These are phyloP conservation scores for Oncopodura yosiiana DNA, from an alignment of 1,140 invertebrate genomes.

Conservation along the genomic window DNA sequence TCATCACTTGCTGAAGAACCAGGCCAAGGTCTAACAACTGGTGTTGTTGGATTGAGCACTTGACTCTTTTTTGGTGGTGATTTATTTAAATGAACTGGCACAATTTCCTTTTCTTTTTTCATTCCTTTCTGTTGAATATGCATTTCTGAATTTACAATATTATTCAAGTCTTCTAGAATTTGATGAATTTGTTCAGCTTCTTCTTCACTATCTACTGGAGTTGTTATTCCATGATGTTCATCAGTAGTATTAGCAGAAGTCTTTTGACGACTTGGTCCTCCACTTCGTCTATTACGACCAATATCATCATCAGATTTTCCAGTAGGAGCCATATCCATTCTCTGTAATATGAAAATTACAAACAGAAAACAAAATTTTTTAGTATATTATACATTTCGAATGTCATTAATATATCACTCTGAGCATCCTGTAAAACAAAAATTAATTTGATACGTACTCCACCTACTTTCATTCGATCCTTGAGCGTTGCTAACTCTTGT, in stretches of 20 bases:
- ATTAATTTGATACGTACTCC: no score
- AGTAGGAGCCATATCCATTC: constrained; percentile 30
- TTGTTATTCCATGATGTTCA: constrained; percentile 25
- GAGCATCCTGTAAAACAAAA: no score
- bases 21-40: constrained; percentile 25
- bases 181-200: constrained; percentile 35
- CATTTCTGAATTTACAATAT: constrained; percentile 33
- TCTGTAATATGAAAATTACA: constrained; percentile 11
- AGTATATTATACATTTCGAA: no score
- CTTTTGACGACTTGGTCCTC: constrained; percentile 10
- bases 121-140: neutral
- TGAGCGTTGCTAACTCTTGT: constrained; percentile 34
- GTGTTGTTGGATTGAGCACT: neutral
- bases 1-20: constrained; percentile 31
- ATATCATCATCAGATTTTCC: constrained; percentile 13
- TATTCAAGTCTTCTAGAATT: constrained; percentile 34
- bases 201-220: constrained; percentile 33
- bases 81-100: constrained; percentile 30
- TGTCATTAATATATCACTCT: no score
- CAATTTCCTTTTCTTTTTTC: constrained; percentile 29
- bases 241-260: no score
- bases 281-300: neutral
- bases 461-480: constrained; percentile 32
- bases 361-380: no score
- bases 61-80: constrained; percentile 10